Evolutionary conservation across 2,888 invertebrate genomes (phyloP).

Genomic region (Malthinus flaveolus): DNA sequence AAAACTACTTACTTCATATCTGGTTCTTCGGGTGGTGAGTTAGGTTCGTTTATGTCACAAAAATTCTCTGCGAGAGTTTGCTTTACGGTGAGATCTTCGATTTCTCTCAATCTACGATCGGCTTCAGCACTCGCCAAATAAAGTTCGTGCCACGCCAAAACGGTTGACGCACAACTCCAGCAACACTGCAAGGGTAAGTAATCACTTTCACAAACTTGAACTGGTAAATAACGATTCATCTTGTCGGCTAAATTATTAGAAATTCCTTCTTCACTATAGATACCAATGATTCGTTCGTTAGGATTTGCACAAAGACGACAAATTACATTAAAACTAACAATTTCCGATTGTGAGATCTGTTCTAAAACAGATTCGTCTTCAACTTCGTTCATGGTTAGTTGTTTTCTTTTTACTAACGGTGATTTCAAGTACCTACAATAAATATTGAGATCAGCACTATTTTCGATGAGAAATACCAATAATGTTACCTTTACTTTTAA

Average conservation of each 20-base stretch:
- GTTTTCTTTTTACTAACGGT: too few relatives aligned
- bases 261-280: constrained; percentile 65
- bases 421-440: too few relatives aligned
- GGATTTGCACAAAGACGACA: constrained; percentile 36
- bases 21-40: neutral
- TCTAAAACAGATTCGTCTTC: constrained; percentile 15
- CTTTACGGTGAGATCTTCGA: constrained; percentile 12
- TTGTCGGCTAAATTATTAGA: constrained; percentile 63
- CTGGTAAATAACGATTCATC: constrained; percentile 67
- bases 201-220: constrained; percentile 61
- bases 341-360: constrained; percentile 12
- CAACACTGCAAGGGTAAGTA: constrained; percentile 64
- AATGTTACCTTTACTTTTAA: too few relatives aligned
- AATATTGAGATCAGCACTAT: too few relatives aligned
- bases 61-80: constrained; percentile 6
- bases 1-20: constrained; percentile 11
- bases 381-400: neutral
- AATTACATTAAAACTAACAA: constrained; percentile 15
- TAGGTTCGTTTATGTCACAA: constrained; percentile 12
- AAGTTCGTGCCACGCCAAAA: constrained; percentile 68
- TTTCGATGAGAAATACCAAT: too few relatives aligned
- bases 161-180: constrained; percentile 65
- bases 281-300: constrained; percentile 55
- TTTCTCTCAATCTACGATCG: constrained; percentile 53
- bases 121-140: constrained; percentile 60